These are phyloP conservation scores for Peromyscus nudipes DNA, from an alignment of 2,797 vertebrate species.

Conservation along the genomic window DNA sequence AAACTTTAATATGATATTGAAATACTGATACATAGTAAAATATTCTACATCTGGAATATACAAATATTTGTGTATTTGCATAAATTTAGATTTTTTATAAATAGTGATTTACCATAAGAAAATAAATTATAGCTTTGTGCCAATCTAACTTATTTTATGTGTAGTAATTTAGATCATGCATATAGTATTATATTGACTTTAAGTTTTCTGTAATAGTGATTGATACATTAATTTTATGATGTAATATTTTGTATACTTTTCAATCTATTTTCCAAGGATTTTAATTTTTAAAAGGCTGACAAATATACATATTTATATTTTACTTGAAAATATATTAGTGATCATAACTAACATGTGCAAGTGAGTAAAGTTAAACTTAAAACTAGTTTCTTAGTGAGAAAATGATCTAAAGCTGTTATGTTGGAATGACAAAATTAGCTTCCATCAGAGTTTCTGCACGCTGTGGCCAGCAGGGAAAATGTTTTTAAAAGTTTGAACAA, in stretches of 20 bases:
- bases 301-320: constrained; percentile 83
- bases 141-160: constrained; percentile 79
- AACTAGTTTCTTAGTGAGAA: constrained; percentile 64
- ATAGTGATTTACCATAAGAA: constrained; percentile 66
- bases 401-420: constrained; percentile 68
- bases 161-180: constrained; percentile 84
- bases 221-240: constrained; percentile 83
- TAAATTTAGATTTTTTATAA: not conserved
- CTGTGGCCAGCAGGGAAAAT: not conserved
- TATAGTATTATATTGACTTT: constrained; percentile 83
- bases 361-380: constrained; percentile 48
- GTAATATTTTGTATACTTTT: constrained; percentile 84
- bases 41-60: not conserved
- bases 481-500: not conserved
- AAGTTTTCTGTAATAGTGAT: constrained; percentile 59
- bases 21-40: not conserved
- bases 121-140: constrained; percentile 81
- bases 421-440: constrained; percentile 20
- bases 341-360: constrained; percentile 67
- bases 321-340: constrained; percentile 80
- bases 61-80: not conserved
- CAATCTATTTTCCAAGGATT: constrained; percentile 79
- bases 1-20: not conserved
- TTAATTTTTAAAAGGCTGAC: constrained; percentile 81
- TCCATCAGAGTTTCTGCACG: not conserved